A percentile compares a stretch with the other conserved stretches of the same genome.
These are phyloP conservation scores for Dendropsophus ebraccatus DNA, from an alignment of 2,113 vertebrate genomes.

Conservation along the genomic window DNA sequence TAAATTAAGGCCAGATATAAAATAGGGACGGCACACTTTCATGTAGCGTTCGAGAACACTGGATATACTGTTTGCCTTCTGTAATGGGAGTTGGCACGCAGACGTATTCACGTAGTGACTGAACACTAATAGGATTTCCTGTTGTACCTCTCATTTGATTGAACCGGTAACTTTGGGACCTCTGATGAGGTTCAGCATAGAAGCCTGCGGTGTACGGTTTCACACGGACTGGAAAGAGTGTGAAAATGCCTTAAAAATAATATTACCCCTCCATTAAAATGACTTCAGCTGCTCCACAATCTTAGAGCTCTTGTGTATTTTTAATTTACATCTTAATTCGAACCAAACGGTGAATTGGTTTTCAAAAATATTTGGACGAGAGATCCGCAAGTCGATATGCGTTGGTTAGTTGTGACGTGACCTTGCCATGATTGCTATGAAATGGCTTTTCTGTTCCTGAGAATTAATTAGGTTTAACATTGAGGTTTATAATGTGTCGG, in stretches of 20 bases:
- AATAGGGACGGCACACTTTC: constrained; percentile 51
- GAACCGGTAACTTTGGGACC: not conserved
- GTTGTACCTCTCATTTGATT: constrained; percentile 30
- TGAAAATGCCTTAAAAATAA: constrained; percentile 41
- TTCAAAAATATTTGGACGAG: constrained; percentile 42
- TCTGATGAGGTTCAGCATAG: not conserved
- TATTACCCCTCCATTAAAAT: constrained; percentile 15
- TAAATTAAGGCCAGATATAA: constrained; percentile 54
- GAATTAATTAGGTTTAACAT: constrained; percentile 2
- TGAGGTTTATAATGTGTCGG: constrained; percentile 5
- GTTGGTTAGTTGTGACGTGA: constrained; percentile 7
- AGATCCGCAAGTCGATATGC: not conserved
- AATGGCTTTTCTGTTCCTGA: not conserved
- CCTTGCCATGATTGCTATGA: constrained; percentile 6
- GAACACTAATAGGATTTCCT: constrained; percentile 48
- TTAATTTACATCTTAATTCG: constrained; percentile 35
- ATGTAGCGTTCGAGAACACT: not conserved
- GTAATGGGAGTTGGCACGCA: constrained; percentile 27
- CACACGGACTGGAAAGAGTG: constrained; percentile 23
- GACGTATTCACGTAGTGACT: constrained; percentile 29
- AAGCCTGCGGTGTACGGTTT: constrained; percentile 1
- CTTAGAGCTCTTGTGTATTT: constrained; percentile 25
- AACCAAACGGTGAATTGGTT: not conserved
- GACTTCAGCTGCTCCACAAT: constrained; percentile 21
- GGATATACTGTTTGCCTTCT: constrained; percentile 12